These are phyloP conservation scores for Mayetiola destructor DNA, from an alignment of 2,888 invertebrate genomes.

Conservation along the genomic window DNA sequence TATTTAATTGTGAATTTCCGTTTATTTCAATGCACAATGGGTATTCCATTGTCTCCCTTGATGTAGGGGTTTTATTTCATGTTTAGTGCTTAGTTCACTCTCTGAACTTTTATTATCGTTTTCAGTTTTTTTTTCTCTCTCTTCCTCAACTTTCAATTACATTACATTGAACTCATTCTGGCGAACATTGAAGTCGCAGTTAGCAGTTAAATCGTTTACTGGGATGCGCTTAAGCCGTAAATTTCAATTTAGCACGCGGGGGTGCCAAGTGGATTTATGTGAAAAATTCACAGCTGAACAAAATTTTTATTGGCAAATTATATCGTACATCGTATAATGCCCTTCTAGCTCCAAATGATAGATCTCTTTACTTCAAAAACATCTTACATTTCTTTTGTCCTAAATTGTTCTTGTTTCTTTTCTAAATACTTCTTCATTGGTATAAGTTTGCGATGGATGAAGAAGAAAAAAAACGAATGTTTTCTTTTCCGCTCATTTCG, in stretches of 20 bases:
- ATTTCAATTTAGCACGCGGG: conserved; percentile 8
- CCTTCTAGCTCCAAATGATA: conserved; percentile 9
- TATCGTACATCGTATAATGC: conserved; percentile 6
- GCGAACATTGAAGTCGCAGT: too few species aligned
- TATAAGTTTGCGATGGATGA: not conserved
- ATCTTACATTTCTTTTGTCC: too few species aligned
- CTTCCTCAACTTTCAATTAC: not conserved
- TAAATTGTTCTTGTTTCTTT: not conserved
- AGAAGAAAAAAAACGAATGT: too few species aligned
- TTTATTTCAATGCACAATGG: not conserved
- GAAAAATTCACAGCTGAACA: conserved; percentile 3
- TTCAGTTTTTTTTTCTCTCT: not conserved
- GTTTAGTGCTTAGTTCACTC: not conserved
- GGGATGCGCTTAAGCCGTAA: not conserved
- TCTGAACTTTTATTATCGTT: not conserved
- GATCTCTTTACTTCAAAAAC: not conserved
- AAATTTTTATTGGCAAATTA: conserved; percentile 12
- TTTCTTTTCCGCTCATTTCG: not conserved
- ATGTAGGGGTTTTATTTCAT: not conserved
- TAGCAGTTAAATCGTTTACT: too few species aligned
- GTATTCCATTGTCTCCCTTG: not conserved
- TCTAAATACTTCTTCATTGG: not conserved
- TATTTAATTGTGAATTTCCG: conserved; percentile 1
- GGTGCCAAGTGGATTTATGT: conserved; percentile 10
- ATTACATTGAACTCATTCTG: too few species aligned